Base-by-base conservation (phyloP, 2,113 vertebrate species). In the Xiphophorus hellerii region DNA sequence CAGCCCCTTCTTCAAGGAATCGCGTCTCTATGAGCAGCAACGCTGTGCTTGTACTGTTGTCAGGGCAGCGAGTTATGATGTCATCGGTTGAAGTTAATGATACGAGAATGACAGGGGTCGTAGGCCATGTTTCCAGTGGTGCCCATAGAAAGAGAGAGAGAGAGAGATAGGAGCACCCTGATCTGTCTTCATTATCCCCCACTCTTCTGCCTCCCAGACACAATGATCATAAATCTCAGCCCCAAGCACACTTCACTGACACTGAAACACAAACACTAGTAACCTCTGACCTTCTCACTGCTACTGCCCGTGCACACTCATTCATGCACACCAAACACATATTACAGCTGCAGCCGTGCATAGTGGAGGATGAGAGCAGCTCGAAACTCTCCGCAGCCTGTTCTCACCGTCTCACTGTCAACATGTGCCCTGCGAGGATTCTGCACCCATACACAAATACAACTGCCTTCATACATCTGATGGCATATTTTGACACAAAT, bases 181-280 rank as follows among this genome's bases (percentile, higher is more conserved):
- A 94, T 95, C 93, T 91, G 86, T 95, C 93, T 94, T 95, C 94
- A 95, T 94, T 95, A 94, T 91, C 93, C 90, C 33, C 90, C 84
- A 90, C 93, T 94, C 93, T 91, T 85, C 89, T 93, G 93, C 87
- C 87, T 94, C 92, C 85, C 90, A 91, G 93, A 94, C 93, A 94
- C 92, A 92, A 91, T 92, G 91, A 94, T 93, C 94, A 94, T 95
- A 95, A 95, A 95, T 95, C 93, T 94, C 90, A 81, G 87, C 90
- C 92, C 88, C 87, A 83, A 94, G 90, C 93, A 94, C 94, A 94
- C 94, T 95, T 92, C 92, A 89, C 93, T 94, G 94, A 94, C 93
- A 94, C 92, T 88, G 92, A 93, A 94, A 95, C 93, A 94, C 94
- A 95, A 94, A 95, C 94, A 94, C 92, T 92, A 84, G 89, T 94